Evolutionary conservation across 2,888 invertebrate species (phyloP).

Genomic region (Anthoptus insignis): DNA sequence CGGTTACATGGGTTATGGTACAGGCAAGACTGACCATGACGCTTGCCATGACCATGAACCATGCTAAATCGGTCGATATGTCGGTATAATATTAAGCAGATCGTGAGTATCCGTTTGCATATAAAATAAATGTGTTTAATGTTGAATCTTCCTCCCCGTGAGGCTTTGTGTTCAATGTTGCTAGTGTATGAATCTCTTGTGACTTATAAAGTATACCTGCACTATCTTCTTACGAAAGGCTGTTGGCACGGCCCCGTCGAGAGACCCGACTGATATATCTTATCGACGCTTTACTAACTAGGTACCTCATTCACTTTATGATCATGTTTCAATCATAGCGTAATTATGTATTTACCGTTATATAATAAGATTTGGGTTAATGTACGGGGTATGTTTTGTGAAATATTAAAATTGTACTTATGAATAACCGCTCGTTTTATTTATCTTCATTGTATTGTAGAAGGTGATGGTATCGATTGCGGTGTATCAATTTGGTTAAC

Average conservation of each 20-base stretch:
- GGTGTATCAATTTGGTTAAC: constrained; percentile 32
- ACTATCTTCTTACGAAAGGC: constrained; percentile 52
- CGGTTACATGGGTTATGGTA: too few species aligned
- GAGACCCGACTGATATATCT: constrained; percentile 51
- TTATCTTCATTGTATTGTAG: constrained; percentile 48
- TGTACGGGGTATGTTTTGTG: constrained; percentile 85
- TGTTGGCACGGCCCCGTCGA: constrained; percentile 68
- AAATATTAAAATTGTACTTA: constrained; percentile 86
- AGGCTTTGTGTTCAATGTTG: constrained; percentile 44
- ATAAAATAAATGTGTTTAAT: background rate
- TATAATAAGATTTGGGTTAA: constrained; percentile 79
- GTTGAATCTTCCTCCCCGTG: background rate
- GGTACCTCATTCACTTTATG: constrained; percentile 73
- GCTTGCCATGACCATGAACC: too few species aligned
- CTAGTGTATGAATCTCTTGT: constrained; percentile 71
- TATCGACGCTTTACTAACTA: constrained; percentile 52
- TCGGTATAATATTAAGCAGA: too few species aligned
- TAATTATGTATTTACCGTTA: constrained; percentile 84
- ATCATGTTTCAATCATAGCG: constrained; percentile 72
- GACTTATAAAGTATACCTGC: constrained; percentile 45
- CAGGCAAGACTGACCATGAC: too few species aligned
- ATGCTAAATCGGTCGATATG: too few species aligned
- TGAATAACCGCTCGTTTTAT: constrained; percentile 82
- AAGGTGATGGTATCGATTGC: constrained; percentile 35
- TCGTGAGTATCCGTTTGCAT: background rate